A percentile compares a stretch with the other conserved stretches of the same genome.
Evolutionary conservation across 2,888 invertebrate species (phyloP).

Genomic region (Apoderus coryli): DNA sequence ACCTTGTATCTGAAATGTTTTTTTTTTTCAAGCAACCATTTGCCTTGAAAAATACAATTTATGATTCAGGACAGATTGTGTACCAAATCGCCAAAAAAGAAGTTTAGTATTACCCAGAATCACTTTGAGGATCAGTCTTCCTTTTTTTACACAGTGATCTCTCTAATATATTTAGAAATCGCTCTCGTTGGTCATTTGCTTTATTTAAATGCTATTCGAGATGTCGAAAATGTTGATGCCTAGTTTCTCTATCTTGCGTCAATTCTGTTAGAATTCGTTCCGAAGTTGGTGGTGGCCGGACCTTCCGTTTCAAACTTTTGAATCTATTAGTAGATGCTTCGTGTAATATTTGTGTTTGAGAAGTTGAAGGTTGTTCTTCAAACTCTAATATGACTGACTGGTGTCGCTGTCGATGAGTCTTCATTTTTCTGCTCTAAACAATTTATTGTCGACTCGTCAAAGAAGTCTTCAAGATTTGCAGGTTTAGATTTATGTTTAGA

Average conservation of each 20-base stretch:
- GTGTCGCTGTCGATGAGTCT: neutral
- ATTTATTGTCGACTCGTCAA: conserved; percentile 1
- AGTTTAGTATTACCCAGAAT: conserved; percentile 2
- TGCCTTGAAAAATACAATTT: no score
- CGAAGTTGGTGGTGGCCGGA: conserved; percentile 2
- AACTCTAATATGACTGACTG: neutral
- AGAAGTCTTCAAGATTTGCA: conserved; percentile 1
- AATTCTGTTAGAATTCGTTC: conserved; percentile 2
- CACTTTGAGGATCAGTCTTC: conserved; percentile 2
- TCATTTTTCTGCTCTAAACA: conserved; percentile 3
- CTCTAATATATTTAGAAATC: conserved; percentile 3
- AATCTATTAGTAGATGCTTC: conserved; percentile 1
- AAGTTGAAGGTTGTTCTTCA: conserved; percentile 3
- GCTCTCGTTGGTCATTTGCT: conserved; percentile 3
- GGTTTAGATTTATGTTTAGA: conserved; percentile 2
- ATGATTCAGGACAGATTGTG: no score
- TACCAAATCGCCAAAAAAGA: no score
- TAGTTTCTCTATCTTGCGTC: conserved; percentile 1
- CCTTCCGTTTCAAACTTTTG: conserved; percentile 2
- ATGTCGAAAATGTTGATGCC: conserved; percentile 1
- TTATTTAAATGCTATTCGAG: conserved; percentile 3
- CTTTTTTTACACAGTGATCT: conserved; percentile 2
- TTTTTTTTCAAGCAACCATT: no score
- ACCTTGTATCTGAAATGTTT: no score
- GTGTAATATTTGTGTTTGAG: conserved; percentile 2